Percentiles rank a stretch among this genome's conserved stretches.
These are phyloP conservation scores for Scaptomyza caliginosa DNA, from an alignment of 2,888 invertebrate genomes.

Conservation along the genomic window DNA sequence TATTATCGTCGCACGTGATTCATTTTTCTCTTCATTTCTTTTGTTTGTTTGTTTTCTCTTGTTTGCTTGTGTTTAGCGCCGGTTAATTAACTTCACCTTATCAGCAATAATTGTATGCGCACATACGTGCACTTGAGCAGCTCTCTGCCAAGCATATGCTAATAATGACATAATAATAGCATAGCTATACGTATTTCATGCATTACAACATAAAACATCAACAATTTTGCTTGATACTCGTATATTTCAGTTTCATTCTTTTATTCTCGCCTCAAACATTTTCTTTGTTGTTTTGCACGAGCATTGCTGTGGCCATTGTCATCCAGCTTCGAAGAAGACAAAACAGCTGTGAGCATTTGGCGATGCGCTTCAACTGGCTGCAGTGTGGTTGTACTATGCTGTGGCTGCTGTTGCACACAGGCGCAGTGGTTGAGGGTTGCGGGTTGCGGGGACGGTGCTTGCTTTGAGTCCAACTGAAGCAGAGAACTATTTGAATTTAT, in stretches of 20 bases:
- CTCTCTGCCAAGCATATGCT: slow-evolving; percentile 5
- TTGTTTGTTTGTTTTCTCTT: neutral
- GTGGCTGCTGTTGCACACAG: neutral
- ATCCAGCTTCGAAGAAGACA: neutral
- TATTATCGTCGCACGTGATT: slow-evolving; percentile 49
- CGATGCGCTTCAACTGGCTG: slow-evolving; percentile 8
- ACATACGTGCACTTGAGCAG: slow-evolving; percentile 34
- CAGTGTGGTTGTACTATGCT: neutral
- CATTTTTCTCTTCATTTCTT: slow-evolving; percentile 17
- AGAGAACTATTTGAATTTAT: slow-evolving; percentile 23
- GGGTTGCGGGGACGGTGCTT: neutral
- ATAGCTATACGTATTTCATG: too few species aligned
- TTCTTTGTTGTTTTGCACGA: too few species aligned
- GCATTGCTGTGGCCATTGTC: neutral
- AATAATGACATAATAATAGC: slow-evolving; percentile 31
- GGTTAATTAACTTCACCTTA: slow-evolving; percentile 17
- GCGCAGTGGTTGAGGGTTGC: neutral
- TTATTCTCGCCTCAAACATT: too few species aligned
- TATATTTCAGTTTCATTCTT: too few species aligned
- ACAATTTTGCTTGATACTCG: too few species aligned
- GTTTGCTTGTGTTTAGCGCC: slow-evolving; percentile 1
- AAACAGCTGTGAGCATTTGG: slow-evolving; percentile 48
- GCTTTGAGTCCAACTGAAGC: neutral
- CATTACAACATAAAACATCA: too few species aligned
- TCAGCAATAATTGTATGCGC: slow-evolving; percentile 1